phyloP scores from a whole-genome alignment of 1,140 invertebrate genomes.

The Anagrus nilaparvatae region DNA sequence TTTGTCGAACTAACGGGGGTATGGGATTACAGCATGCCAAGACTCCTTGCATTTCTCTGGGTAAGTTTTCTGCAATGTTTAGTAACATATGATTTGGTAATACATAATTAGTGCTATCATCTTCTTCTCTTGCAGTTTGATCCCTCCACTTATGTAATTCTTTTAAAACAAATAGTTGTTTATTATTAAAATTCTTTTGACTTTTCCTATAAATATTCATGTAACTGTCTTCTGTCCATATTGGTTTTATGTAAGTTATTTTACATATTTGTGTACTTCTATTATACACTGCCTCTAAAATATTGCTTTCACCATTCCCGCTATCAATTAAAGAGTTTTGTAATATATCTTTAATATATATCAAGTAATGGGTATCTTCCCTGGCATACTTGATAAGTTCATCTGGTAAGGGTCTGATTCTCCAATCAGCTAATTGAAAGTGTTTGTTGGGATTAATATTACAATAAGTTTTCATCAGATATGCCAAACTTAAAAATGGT shows the following conservation, averaged over 20 bases:
- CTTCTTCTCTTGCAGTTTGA: conserved; percentile 67
- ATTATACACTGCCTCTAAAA: conserved; percentile 60
- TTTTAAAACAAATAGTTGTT: conserved; percentile 74
- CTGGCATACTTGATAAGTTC: conserved; percentile 83
- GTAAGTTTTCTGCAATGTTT: conserved; percentile 80
- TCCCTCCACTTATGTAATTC: conserved; percentile 87
- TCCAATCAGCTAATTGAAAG: conserved; percentile 93
- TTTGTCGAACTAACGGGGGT: conserved; percentile 72
- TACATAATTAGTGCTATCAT: conserved; percentile 87
- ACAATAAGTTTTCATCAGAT: conserved; percentile 73
- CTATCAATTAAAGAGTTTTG: conserved; percentile 65
- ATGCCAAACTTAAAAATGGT: conserved; percentile 63
- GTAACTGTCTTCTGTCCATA: conserved; percentile 62
- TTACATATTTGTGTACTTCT: conserved; percentile 64
- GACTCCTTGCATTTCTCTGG: conserved; percentile 88
- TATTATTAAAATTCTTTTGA: conserved; percentile 73
- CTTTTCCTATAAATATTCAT: conserved; percentile 66
- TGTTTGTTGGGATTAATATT: conserved; percentile 74
- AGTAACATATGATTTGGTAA: conserved; percentile 94
- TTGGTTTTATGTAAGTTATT: conserved; percentile 73
- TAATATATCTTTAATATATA: conserved; percentile 84
- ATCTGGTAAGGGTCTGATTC: conserved; percentile 80
- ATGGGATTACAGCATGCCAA: conserved; percentile 89
- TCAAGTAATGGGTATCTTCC: conserved; percentile 89
- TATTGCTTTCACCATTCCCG: conserved; percentile 57